These are phyloP conservation scores for Acinonyx jubatus DNA, from an alignment of 2,113 vertebrate genomes.

Conservation along the genomic window DNA sequence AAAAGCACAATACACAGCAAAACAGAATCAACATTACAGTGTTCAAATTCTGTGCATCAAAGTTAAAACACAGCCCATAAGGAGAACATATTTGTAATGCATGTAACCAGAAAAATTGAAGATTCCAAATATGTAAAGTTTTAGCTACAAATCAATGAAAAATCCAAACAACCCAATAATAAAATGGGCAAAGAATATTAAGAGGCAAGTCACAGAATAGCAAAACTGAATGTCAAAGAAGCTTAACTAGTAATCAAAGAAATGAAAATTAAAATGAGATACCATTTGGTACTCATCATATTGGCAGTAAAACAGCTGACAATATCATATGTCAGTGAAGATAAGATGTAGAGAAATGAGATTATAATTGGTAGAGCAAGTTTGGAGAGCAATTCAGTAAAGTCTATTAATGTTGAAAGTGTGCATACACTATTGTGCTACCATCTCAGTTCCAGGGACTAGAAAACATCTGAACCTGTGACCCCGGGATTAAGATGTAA, in stretches of 20 bases:
- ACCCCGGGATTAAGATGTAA: not conserved
- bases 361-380: not conserved
- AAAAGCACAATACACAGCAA: not conserved
- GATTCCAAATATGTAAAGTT: not conserved
- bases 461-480: not conserved
- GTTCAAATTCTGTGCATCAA: conserved; percentile 1
- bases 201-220: not conserved
- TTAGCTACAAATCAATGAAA: not conserved
- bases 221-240: conserved; percentile 20
- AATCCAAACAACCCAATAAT: not conserved
- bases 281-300: not conserved
- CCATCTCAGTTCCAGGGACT: not conserved
- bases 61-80: not conserved
- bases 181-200: conserved; percentile 19
- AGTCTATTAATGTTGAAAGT: not conserved
- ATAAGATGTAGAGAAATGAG: not conserved
- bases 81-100: not conserved
- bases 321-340: not conserved
- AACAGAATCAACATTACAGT: not conserved
- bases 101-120: not conserved
- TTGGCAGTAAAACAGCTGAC: not conserved
- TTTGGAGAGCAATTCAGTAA: not conserved
- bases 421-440: not conserved
- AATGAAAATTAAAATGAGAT: not conserved
- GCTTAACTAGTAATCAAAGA: not conserved